Evolutionary conservation across 2,797 vertebrate genomes (phyloP).

Genomic region (Gallinago stenura): DNA sequence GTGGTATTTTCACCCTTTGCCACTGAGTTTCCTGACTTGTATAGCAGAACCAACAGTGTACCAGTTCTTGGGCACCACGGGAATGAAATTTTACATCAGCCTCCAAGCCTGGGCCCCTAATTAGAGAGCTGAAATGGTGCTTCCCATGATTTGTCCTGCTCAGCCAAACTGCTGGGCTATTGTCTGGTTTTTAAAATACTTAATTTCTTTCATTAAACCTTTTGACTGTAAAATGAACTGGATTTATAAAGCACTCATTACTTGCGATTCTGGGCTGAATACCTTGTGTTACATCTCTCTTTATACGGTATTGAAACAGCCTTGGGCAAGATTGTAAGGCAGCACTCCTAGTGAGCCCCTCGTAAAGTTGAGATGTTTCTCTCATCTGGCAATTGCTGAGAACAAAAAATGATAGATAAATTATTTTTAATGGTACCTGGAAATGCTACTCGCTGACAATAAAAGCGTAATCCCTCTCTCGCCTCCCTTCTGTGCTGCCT

Average conservation of each 20-base stretch:
- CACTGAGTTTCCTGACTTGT: background rate
- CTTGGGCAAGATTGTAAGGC: background rate
- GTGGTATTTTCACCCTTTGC: background rate
- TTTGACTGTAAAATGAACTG: background rate
- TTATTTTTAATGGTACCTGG: slow-evolving; percentile 27
- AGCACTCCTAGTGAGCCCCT: background rate
- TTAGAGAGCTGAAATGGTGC: background rate
- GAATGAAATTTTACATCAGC: background rate
- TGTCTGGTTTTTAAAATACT: background rate
- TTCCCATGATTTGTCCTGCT: background rate
- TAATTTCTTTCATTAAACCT: slow-evolving; percentile 11
- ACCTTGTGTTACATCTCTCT: background rate
- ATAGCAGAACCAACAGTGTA: background rate
- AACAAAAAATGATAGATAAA: background rate
- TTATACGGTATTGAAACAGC: background rate
- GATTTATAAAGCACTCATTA: background rate
- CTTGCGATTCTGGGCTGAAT: background rate
- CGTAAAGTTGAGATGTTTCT: background rate
- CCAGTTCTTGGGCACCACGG: background rate
- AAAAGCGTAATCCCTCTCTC: background rate
- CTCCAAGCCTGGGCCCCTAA: background rate
- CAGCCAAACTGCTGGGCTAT: background rate
- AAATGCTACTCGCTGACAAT: background rate
- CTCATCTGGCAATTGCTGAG: slow-evolving; percentile 3
- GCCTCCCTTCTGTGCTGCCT: background rate